phyloP scores from a whole-genome alignment of 2,113 vertebrate genomes.

The Barbus barbus region DNA sequence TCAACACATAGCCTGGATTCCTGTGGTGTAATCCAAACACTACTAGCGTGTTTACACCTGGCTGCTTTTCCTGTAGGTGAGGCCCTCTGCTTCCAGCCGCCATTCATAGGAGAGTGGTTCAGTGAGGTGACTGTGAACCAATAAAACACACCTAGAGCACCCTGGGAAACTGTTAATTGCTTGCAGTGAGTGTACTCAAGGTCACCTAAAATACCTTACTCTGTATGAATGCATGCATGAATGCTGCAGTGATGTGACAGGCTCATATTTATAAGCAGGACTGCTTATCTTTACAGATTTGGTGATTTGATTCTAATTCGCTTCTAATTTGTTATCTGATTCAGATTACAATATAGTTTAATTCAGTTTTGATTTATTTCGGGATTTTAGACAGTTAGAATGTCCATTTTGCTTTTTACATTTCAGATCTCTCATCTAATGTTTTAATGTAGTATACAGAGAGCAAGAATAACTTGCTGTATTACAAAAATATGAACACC shows the following conservation, averaged over 20 bases:
- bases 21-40: slow-evolving; percentile 74
- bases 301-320: not conserved
- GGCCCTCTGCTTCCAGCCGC: slow-evolving; percentile 36
- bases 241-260: slow-evolving; percentile 10
- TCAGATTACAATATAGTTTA: not conserved
- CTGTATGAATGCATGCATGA: not conserved
- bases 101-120: slow-evolving; percentile 34
- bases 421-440: not conserved
- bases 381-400: not conserved
- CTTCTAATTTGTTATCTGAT: not conserved
- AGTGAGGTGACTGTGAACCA: slow-evolving; percentile 25
- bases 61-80: slow-evolving; percentile 67
- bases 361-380: not conserved
- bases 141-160: slow-evolving; percentile 2
- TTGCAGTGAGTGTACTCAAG: slow-evolving; percentile 23
- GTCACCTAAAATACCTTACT: not conserved
- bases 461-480: not conserved
- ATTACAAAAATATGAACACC: not conserved
- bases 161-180: slow-evolving; percentile 19
- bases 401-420: not conserved
- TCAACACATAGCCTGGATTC: slow-evolving; percentile 73
- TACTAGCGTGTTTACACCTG: slow-evolving; percentile 70
- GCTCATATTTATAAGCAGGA: not conserved
- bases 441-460: not conserved
- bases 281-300: not conserved